Conservation (phyloP, 2,797 vertebrate species). For the Tokudaia muenninki region DNA sequence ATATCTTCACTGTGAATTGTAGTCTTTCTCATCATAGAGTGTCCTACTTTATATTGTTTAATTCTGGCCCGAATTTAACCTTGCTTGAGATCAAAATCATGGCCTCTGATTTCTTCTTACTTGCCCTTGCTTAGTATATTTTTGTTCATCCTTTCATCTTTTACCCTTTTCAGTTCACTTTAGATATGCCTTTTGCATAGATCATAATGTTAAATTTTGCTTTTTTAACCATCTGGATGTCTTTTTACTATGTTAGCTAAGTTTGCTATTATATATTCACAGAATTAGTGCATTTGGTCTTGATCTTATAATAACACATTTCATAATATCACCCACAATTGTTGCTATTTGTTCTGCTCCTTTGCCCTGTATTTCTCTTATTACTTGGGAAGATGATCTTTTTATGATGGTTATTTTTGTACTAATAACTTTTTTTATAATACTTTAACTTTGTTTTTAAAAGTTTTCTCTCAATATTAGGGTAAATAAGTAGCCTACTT, state of each 20-base stretch:
- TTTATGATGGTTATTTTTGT: slow-evolving; percentile 38
- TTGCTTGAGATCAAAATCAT: slow-evolving; percentile 81
- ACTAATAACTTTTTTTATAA: background rate
- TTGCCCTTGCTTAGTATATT: slow-evolving; percentile 77
- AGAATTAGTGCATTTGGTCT: background rate
- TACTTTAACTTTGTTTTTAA: slow-evolving; percentile 47
- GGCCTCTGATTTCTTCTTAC: slow-evolving; percentile 72
- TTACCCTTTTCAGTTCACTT: slow-evolving; percentile 67
- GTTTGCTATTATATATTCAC: background rate
- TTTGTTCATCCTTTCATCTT: slow-evolving; percentile 74
- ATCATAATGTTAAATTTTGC: slow-evolving; percentile 66
- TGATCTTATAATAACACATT: background rate
- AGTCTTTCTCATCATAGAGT: slow-evolving; percentile 72
- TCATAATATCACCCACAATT: background rate
- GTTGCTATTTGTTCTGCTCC: slow-evolving; percentile 3
- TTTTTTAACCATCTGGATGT: slow-evolving; percentile 58
- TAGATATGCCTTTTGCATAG: slow-evolving; percentile 78
- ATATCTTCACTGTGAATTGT: slow-evolving; percentile 76
- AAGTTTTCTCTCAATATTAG: background rate
- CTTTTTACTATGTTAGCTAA: slow-evolving; percentile 15
- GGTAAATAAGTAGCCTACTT: background rate
- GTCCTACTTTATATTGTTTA: slow-evolving; percentile 81
- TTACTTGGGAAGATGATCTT: background rate
- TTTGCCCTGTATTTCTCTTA: background rate
- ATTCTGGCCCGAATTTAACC: slow-evolving; percentile 77